A percentile compares a stretch with the other conserved stretches of the same genome.
Conservation (phyloP, 2,888 invertebrate species). For the Synanthedon andrenaeformis region DNA sequence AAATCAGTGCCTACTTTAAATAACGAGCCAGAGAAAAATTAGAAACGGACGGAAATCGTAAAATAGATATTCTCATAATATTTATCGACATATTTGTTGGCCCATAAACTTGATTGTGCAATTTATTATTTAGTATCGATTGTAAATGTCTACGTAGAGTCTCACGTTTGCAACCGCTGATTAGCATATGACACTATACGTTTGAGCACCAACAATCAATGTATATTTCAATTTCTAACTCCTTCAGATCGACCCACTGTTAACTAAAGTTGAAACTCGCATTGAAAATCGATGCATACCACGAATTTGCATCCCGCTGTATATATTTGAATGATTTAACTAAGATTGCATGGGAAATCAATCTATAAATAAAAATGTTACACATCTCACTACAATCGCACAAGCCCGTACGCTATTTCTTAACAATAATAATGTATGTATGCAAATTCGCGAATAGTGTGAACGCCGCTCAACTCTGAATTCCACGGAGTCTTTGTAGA, state of each 20-base stretch:
- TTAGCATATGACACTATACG: neutral
- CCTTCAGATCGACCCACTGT: conserved; percentile 11
- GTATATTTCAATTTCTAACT: conserved; percentile 3
- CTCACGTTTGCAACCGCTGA: neutral
- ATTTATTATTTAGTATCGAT: neutral
- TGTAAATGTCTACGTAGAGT: neutral
- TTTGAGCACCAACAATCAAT: neutral
- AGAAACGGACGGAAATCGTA: neutral
- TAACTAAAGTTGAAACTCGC: conserved; percentile 11
- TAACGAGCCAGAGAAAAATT: too few relatives aligned
- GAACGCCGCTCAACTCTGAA: neutral
- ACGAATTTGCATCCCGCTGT: conserved; percentile 21
- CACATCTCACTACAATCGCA: conserved; percentile 30
- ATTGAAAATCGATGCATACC: conserved; percentile 13
- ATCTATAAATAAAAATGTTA: conserved; percentile 20
- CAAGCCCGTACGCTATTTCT: neutral
- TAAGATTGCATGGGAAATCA: conserved; percentile 39
- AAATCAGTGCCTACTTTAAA: too few relatives aligned
- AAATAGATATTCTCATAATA: neutral
- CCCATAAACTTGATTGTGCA: neutral
- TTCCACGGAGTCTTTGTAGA: too few relatives aligned
- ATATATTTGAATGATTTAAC: conserved; percentile 24
- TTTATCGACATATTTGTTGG: neutral
- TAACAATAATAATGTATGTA: neutral
- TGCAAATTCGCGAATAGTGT: neutral